Evolutionary conservation across 2,888 invertebrate species (phyloP), one percentile per base, ranked within the genome.

Genomic region (Mystacides longicornis): DNA sequence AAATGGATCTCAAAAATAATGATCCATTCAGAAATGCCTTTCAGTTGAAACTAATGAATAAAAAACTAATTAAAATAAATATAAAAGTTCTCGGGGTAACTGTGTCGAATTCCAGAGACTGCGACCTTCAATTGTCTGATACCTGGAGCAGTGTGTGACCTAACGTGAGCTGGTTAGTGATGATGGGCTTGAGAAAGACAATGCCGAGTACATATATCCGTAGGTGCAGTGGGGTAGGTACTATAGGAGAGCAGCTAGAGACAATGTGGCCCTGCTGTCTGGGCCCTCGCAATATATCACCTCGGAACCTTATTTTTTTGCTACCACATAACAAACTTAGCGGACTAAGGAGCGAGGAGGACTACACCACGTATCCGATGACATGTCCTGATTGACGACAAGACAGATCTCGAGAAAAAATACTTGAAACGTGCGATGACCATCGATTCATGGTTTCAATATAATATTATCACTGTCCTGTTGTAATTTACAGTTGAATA

Each of bases 281-380:
- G 43, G 45, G 14, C 42, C 42, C 42, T 14, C 23, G 54, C 54
- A 54, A 54, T 54, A 54, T 54, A 49, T 54, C 54, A 54, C 54
- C 43, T 27, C 22, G 11, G 42, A 49, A 54, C 54, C 43, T 49
- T 47, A 31, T 54, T 54, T 54, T 47, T 54, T 54, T 42, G 42
- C 23, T 23, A 9, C 54, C 14, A 31, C 27, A 16, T 5, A 27
- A 23, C 48, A 47, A 53, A 37, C 53, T 49, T 42, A 49, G 42
- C 22, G 49, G 33, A n/a, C 53, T 16, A 23, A 37, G n/a, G n/a
- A n/a, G n/a, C n/a, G n/a, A n/a, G n/a, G 23, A 43, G 27, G 1
- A 42, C 37, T 37, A 37, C 14, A 20, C 42, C 52, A 23, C 45
- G 27, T 27, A 14, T 27, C 46, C 23, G 31, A 47, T 53, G 54